Percentiles rank a stretch among this genome's conserved stretches.
Evolutionary conservation across 2,888 invertebrate genomes (phyloP).

Genomic region (Poecilobothrus nobilitatus): DNA sequence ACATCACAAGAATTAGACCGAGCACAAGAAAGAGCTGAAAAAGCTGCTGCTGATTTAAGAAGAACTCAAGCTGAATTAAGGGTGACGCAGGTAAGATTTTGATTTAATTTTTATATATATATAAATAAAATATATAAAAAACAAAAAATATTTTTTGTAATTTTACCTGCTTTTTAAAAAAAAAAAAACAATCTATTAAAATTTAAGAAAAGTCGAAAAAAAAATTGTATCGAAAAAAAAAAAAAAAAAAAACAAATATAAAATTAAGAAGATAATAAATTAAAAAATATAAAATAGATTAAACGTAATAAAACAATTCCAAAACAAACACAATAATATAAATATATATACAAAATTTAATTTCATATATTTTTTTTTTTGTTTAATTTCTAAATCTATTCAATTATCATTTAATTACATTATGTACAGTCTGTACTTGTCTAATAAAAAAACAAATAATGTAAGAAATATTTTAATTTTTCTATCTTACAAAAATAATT

Average conservation of each 20-base stretch:
- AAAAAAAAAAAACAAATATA: background rate
- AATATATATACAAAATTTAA: too few species aligned
- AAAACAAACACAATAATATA: too few species aligned
- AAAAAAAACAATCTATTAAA: background rate
- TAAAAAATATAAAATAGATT: background rate
- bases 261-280: constrained; percentile 1
- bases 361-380: too few species aligned
- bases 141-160: background rate
- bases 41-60: constrained; percentile 72
- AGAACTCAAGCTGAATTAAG: constrained; percentile 82
- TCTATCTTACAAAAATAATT: too few species aligned
- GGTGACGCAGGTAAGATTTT: constrained; percentile 62
- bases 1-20: constrained; percentile 76
- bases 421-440: too few species aligned
- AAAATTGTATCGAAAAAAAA: background rate
- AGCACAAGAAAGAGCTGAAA: constrained; percentile 78
- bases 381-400: too few species aligned
- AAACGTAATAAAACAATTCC: too few species aligned
- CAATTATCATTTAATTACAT: too few species aligned
- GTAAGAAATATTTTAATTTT: too few species aligned
- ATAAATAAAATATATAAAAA: background rate
- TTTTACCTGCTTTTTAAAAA: background rate
- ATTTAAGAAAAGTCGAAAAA: background rate
- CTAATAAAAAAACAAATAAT: too few species aligned
- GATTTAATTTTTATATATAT: background rate